Evolutionary conservation across 1,140 invertebrate genomes (phyloP).

Genomic region (Alviniconcha marisindica): DNA sequence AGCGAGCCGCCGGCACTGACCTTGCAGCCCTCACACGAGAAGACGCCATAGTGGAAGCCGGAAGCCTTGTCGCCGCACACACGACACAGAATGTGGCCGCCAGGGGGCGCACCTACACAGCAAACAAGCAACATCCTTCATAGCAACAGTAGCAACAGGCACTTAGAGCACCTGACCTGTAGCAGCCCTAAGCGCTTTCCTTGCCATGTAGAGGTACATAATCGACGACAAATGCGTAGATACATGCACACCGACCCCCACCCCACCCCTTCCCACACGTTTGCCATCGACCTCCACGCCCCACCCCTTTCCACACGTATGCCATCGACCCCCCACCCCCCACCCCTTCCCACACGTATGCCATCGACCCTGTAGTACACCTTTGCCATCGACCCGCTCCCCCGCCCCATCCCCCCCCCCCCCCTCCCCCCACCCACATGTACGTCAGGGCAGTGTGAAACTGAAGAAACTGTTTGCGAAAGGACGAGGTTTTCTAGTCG

Average conservation of each 20-base stretch:
- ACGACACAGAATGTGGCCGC: constrained; percentile 62
- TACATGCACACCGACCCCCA: background rate
- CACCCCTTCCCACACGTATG: background rate
- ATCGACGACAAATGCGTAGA: constrained; percentile 11
- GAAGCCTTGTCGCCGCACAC: constrained; percentile 96
- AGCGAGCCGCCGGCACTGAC: constrained; percentile 75
- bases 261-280: background rate
- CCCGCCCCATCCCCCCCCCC: background rate
- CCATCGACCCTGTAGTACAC: background rate
- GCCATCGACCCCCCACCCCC: background rate
- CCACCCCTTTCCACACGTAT: background rate
- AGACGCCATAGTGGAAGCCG: constrained; percentile 97
- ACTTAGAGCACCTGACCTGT: too few relatives aligned
- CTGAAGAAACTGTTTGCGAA: too few relatives aligned
- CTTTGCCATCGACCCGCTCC: background rate
- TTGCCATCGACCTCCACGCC: background rate
- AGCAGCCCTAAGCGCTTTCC: too few relatives aligned
- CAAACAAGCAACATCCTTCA: too few relatives aligned
- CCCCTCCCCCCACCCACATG: background rate
- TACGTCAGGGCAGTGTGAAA: too few relatives aligned
- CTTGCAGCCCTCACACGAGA: constrained; percentile 93
- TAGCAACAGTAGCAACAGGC: too few relatives aligned
- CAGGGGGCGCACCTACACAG: constrained; percentile 36
- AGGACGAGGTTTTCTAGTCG: too few relatives aligned
- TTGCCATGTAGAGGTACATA: constrained; percentile 12